Evolutionary conservation across 2,888 invertebrate species (phyloP).

Genomic region (Pseudeuparius sepicola): DNA sequence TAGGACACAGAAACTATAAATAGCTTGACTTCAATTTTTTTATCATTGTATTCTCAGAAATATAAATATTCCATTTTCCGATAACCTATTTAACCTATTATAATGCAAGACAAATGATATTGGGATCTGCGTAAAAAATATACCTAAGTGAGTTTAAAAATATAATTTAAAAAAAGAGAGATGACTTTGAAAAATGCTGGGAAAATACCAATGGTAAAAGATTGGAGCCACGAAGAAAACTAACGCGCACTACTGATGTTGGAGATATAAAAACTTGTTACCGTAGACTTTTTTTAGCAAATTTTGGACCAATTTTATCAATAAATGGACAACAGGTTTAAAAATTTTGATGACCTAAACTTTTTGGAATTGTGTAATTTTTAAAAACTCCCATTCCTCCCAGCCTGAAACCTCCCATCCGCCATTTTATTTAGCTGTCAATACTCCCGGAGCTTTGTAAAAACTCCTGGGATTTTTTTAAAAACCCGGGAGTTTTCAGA

Average conservation of each 20-base stretch:
- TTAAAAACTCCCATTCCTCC: too few relatives aligned
- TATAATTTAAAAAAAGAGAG: constrained; percentile 8
- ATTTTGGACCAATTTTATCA: constrained; percentile 9
- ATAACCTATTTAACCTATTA: constrained; percentile 17
- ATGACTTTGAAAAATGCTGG: constrained; percentile 6
- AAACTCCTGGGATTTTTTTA: too few relatives aligned
- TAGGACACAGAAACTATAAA: constrained; percentile 18
- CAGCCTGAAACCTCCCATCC: too few relatives aligned
- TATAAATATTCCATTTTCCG: constrained; percentile 15
- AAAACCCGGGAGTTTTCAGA: too few relatives aligned
- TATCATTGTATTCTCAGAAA: constrained; percentile 18
- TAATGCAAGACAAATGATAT: constrained; percentile 15
- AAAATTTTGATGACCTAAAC: constrained; percentile 10
- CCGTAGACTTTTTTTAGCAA: constrained; percentile 2
- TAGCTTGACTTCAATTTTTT: constrained; percentile 22
- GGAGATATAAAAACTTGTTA: constrained; percentile 6
- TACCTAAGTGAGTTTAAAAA: constrained; percentile 11
- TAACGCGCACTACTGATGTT: background rate
- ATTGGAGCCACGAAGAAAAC: constrained; percentile 4
- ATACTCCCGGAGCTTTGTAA: too few relatives aligned
- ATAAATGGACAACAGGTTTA: constrained; percentile 11
- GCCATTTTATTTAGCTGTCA: too few relatives aligned
- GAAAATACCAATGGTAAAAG: constrained; percentile 1
- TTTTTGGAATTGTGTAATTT: constrained; percentile 15
- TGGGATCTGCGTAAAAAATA: constrained; percentile 13